A percentile compares a stretch with the other conserved stretches of the same genome.
Evolutionary conservation across 2,888 invertebrate species (phyloP).

Genomic region (Agrochola circellaris): DNA sequence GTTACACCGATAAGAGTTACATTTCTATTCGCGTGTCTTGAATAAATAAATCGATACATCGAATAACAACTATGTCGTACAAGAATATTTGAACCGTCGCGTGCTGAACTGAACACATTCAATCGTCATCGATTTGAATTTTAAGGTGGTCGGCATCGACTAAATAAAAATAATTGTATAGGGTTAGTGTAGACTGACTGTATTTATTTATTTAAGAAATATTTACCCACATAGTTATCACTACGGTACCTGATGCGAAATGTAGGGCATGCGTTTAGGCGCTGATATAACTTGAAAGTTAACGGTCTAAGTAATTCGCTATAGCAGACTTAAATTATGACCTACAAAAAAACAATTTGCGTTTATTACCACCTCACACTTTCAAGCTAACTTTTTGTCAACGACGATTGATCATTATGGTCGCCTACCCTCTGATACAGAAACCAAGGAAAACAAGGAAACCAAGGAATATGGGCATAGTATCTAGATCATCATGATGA

Average conservation of each 20-base stretch:
- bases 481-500: neutral
- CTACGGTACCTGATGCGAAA: constrained; percentile 37
- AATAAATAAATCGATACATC: constrained; percentile 38
- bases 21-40: constrained; percentile 39
- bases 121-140: constrained; percentile 20
- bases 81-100: constrained; percentile 5
- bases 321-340: constrained; percentile 21
- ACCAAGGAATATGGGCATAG: neutral
- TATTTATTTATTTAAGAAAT: constrained; percentile 40
- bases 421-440: neutral
- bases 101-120: constrained; percentile 13
- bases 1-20: constrained; percentile 34
- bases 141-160: neutral
- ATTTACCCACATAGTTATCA: constrained; percentile 18
- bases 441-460: neutral
- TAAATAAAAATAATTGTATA: constrained; percentile 7
- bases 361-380: constrained; percentile 11
- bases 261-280: constrained; percentile 52
- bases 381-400: constrained; percentile 5
- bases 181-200: neutral
- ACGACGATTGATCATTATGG: neutral
- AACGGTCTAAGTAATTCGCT: constrained; percentile 49
- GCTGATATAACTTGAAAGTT: constrained; percentile 29
- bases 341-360: constrained; percentile 17
- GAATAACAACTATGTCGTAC: neutral